phyloP scores from a whole-genome alignment of 92 coral and sea anemone species.

The Umimayanthus chanpuru region DNA sequence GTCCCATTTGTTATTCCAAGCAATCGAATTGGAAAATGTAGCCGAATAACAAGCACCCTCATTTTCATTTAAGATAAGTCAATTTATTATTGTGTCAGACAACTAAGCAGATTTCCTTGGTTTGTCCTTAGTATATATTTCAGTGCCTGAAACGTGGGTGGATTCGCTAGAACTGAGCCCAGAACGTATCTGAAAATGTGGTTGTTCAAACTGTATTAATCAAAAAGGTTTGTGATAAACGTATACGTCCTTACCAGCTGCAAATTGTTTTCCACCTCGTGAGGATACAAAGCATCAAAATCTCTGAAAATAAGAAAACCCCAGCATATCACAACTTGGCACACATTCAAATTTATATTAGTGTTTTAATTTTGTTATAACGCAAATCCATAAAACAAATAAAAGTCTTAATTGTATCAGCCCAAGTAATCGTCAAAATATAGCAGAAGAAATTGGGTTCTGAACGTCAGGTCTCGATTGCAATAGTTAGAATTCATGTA shows the following conservation, averaged over 20 bases:
- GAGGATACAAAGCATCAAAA: slow-evolving; percentile 67
- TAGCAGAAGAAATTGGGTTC: too few relatives aligned
- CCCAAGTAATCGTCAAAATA: not conserved
- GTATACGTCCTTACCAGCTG: slow-evolving; percentile 71
- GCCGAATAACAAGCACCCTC: not conserved
- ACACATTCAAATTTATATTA: not conserved
- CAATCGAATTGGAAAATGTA: too few relatives aligned
- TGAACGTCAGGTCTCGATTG: not conserved
- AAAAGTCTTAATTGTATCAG: not conserved
- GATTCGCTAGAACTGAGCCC: not conserved
- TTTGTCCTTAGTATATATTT: not conserved
- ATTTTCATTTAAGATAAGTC: too few relatives aligned
- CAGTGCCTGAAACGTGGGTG: not conserved
- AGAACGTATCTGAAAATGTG: not conserved
- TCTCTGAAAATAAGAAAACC: slow-evolving; percentile 53
- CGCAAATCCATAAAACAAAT: too few relatives aligned
- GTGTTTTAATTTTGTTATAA: not conserved
- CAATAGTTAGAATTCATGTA: not conserved
- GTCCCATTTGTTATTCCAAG: too few relatives aligned
- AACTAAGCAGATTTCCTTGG: not conserved
- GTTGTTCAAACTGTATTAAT: not conserved
- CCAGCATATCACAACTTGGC: not conserved
- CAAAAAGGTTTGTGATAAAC: not conserved
- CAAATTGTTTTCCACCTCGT: slow-evolving; percentile 72
- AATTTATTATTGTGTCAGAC: not conserved